Percentiles rank a stretch among this genome's conserved stretches.
phyloP scores from a whole-genome alignment of 1,140 invertebrate genomes.

The Drosophila eugracilis region DNA sequence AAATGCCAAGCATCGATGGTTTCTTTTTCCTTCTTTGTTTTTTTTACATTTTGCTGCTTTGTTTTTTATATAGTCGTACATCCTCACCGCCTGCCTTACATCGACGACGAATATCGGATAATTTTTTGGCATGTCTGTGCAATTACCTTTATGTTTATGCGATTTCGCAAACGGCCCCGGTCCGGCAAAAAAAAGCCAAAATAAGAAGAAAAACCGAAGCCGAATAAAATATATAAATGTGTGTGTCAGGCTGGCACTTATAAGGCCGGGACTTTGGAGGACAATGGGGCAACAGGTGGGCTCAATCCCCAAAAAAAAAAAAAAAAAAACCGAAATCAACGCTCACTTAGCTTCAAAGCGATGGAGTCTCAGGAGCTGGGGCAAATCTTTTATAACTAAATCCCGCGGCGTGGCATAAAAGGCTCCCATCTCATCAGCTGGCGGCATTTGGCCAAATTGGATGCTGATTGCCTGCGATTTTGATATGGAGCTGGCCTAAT shows the following conservation, averaged over 20 bases:
- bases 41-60: conserved; percentile 5
- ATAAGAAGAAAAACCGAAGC: conserved; percentile 22
- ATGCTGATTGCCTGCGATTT: conserved; percentile 72
- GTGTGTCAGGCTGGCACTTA: conserved; percentile 1
- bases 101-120: conserved; percentile 66
- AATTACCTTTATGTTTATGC: conserved; percentile 82
- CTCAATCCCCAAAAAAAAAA: conserved; percentile 11
- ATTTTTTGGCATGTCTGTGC: conserved; percentile 80
- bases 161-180: conserved; percentile 56
- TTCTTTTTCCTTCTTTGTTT: conserved; percentile 25
- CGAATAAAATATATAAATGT: conserved; percentile 39
- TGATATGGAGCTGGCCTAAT: conserved; percentile 65
- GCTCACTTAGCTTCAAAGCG: conserved; percentile 57
- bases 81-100: conserved; percentile 35
- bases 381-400: conserved; percentile 72
- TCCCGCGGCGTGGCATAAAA: conserved; percentile 35
- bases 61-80: conserved; percentile 43
- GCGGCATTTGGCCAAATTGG: conserved; percentile 78
- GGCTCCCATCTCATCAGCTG: conserved; percentile 44
- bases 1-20: conserved; percentile 79
- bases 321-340: conserved; percentile 32
- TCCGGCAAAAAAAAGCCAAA: background rate
- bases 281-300: conserved; percentile 77
- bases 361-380: background rate
- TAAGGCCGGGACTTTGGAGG: conserved; percentile 31